Evolutionary conservation across 2,113 vertebrate genomes (phyloP), one percentile per base, ranked within the genome.

Genomic region (Pterocles gutturalis): DNA sequence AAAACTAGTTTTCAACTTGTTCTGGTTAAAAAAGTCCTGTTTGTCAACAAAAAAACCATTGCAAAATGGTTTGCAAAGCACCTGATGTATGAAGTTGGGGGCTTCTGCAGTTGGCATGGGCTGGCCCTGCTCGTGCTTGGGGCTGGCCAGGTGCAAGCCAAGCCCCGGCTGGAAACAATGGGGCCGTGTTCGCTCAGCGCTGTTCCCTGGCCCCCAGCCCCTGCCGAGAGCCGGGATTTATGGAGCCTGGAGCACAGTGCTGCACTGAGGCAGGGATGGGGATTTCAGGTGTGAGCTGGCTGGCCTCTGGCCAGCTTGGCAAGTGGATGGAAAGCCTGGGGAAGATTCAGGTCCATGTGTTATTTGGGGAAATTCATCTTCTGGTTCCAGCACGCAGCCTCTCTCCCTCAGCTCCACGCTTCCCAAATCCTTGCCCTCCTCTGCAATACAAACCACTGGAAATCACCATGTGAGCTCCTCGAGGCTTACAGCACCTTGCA

Each of bases 141-240:
- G 46, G 46, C 66, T 85, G 95, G 48, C 36, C 89, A 80, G 83
- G 81, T 89, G 77, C 46, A 69, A 91, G 60, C 76, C 81, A 49
- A 84, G 46, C 25, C 46, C 38, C 0, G 0, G 5, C 7, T 3
- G 31, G 78, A 62, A 87, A 79, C 58, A 36, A 48, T 5, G 1
- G 57, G 25, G 64, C 62, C 12, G 6, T 66, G 70, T 82, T 62
- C 75, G 93, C 85, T 95, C 61, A 64, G 83, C 0, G 2, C 12
- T 64, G 55, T 7, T 46, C 85, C 84, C 21, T 5, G 46, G 90
- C 78, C 90, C 82, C 81, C 51, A 58, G 24, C 48, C 46, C 79
- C 60, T 66, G 72, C 62, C 0, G 6, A 17, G 69, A 67, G 83
- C 79, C 0, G 29, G 92, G 78, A 38, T 83, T 95, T 78, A 85